These are phyloP conservation scores for Pentalonia nigronervosa DNA, from an alignment of 1,140 invertebrate species.

Conservation along the genomic window DNA sequence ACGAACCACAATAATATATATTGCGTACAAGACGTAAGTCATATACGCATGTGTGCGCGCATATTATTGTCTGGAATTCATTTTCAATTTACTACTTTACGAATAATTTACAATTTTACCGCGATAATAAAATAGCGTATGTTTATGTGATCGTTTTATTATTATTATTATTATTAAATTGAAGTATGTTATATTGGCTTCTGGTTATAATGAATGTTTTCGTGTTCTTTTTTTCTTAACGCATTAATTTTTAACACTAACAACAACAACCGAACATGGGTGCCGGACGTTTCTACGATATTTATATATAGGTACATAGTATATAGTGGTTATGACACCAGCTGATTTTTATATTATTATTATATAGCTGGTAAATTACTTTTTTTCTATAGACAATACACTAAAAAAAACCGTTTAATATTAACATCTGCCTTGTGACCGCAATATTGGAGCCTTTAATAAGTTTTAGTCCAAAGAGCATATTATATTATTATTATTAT, in stretches of 20 bases:
- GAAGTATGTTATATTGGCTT: constrained; percentile 19
- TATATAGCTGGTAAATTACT: constrained; percentile 11
- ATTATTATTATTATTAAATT: constrained; percentile 11
- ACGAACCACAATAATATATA: neutral
- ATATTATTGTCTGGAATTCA: constrained; percentile 31
- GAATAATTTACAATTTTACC: constrained; percentile 9
- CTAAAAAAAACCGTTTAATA: constrained; percentile 26
- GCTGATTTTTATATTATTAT: constrained; percentile 40
- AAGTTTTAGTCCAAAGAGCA: neutral
- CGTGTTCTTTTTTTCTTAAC: constrained; percentile 7
- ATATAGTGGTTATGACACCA: constrained; percentile 38
- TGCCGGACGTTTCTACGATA: constrained; percentile 1
- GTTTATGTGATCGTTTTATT: constrained; percentile 23
- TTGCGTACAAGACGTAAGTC: neutral
- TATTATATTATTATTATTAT: too few relatives aligned
- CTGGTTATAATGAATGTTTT: constrained; percentile 45
- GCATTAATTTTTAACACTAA: constrained; percentile 25
- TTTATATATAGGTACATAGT: neutral
- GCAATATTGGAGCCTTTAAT: neutral
- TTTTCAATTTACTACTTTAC: constrained; percentile 38
- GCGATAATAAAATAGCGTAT: constrained; percentile 25
- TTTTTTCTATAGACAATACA: constrained; percentile 23
- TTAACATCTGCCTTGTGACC: constrained; percentile 31
- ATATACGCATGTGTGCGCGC: neutral
- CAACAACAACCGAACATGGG: neutral